phyloP scores from a whole-genome alignment of 2,113 vertebrate genomes.

The Antechinus stuartii region DNA sequence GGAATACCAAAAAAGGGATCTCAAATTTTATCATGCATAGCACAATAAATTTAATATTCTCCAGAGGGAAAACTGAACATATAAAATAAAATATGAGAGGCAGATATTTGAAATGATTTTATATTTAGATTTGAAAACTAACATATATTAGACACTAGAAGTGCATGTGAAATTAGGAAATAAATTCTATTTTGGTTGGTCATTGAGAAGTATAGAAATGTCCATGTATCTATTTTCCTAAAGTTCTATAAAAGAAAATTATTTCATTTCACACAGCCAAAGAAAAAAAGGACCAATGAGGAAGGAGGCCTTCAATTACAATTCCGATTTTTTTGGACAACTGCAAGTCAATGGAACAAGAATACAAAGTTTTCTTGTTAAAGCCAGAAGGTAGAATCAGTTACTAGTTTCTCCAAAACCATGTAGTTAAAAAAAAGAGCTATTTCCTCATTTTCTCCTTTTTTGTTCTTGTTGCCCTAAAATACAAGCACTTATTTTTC shows the following conservation, averaged over 20 bases:
- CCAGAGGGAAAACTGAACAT: conserved; percentile 51
- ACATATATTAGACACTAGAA: conserved; percentile 38
- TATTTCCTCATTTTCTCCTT: neutral
- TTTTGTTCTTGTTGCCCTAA: neutral
- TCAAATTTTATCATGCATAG: conserved; percentile 31
- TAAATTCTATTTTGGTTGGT: conserved; percentile 34
- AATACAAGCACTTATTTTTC: neutral
- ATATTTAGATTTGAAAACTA: conserved; percentile 39
- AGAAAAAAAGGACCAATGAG: conserved; percentile 31
- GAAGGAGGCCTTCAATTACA: neutral
- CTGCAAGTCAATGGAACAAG: conserved; percentile 44
- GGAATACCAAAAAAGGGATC: conserved; percentile 43
- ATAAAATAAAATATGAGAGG: conserved; percentile 52
- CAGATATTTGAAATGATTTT: conserved; percentile 29
- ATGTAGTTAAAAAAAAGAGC: neutral
- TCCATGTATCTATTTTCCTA: conserved; percentile 53
- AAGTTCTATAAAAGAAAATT: conserved; percentile 26
- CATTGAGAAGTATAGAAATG: conserved; percentile 47
- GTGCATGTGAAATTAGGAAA: conserved; percentile 40
- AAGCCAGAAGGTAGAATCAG: neutral
- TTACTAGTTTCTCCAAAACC: neutral
- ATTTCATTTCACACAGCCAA: conserved; percentile 24
- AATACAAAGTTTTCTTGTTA: neutral
- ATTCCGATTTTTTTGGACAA: neutral
- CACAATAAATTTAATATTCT: conserved; percentile 42